These are phyloP conservation scores for Drosophila quadrilineata DNA, from an alignment of 1,140 invertebrate genomes.

Conservation along the genomic window DNA sequence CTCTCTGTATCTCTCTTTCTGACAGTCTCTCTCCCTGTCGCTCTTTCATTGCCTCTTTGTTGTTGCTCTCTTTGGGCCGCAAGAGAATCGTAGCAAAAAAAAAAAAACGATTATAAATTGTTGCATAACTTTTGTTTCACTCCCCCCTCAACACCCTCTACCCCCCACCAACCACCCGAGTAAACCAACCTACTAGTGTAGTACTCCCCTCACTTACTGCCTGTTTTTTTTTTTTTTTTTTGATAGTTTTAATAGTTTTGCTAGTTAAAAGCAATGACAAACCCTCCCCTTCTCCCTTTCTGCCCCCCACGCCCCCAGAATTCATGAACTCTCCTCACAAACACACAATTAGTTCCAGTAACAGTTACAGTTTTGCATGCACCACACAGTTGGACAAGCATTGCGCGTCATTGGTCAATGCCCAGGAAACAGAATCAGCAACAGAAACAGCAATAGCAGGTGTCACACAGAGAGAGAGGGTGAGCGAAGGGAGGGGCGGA, in stretches of 20 bases:
- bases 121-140: conserved; percentile 49
- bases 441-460: background rate
- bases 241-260: conserved; percentile 42
- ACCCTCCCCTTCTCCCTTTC: background rate
- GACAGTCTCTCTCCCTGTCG: too few relatives aligned
- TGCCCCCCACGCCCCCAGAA: background rate
- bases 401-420: conserved; percentile 45
- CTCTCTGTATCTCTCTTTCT: too few relatives aligned
- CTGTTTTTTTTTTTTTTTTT: conserved; percentile 12
- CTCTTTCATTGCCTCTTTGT: too few relatives aligned
- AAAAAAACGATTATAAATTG: conserved; percentile 56
- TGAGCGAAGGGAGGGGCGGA: background rate
- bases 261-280: conserved; percentile 25
- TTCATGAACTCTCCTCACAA: background rate
- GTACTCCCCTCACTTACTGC: background rate
- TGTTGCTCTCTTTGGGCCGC: too few relatives aligned
- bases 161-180: background rate
- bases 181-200: too few relatives aligned
- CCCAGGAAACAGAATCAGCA: conserved; percentile 12
- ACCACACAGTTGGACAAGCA: conserved; percentile 23
- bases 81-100: background rate
- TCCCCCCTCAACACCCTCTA: background rate
- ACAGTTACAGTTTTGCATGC: conserved; percentile 25
- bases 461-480: background rate
- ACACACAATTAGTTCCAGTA: too few relatives aligned